Conservation (phyloP, 2,113 vertebrate species). For the Ondatra zibethicus region DNA sequence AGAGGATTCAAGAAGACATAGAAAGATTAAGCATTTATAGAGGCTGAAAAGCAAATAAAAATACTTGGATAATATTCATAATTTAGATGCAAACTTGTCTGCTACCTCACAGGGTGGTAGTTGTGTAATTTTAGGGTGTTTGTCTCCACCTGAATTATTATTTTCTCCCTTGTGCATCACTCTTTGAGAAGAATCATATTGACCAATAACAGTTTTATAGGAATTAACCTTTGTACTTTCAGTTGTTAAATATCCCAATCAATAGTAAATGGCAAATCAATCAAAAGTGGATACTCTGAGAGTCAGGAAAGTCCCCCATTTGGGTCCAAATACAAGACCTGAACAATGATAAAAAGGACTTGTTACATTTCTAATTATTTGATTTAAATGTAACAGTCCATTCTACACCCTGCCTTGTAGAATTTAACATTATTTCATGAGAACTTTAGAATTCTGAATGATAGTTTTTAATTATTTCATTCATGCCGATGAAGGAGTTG, state of each 20-base stretch:
- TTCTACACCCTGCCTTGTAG: not conserved
- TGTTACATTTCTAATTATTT: not conserved
- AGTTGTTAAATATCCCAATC: conserved; percentile 7
- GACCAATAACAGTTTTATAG: not conserved
- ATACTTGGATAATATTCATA: not conserved
- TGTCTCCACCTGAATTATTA: not conserved
- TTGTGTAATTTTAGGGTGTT: not conserved
- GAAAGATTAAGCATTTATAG: conserved; percentile 26
- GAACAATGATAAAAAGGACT: not conserved
- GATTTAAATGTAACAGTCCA: not conserved
- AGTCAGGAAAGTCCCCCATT: not conserved
- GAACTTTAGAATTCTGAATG: not conserved
- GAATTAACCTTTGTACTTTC: not conserved
- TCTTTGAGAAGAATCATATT: conserved; percentile 19
- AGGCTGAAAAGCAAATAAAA: not conserved
- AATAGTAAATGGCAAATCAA: not conserved
- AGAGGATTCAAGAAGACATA: not conserved
- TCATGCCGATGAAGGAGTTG: not conserved
- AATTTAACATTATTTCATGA: not conserved
- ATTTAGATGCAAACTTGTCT: not conserved
- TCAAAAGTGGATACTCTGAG: not conserved
- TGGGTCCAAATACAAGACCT: no score
- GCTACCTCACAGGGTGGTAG: not conserved
- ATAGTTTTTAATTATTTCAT: not conserved
- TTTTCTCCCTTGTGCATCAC: not conserved